These are phyloP conservation scores for Gobius niger DNA, from an alignment of 2,113 vertebrate species.

Conservation along the genomic window DNA sequence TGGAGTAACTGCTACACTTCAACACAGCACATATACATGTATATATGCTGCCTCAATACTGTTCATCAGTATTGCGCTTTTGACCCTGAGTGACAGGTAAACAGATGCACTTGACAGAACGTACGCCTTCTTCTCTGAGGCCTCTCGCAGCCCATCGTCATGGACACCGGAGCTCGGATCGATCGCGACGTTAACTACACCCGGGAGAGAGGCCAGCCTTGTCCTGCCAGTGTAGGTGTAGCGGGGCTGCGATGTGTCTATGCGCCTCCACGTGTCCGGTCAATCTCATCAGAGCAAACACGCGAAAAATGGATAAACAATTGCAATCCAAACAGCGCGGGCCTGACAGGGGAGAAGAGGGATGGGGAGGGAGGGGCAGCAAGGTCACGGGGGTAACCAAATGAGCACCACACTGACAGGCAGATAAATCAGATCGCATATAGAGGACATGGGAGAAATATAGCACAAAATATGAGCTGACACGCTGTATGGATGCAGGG, in stretches of 20 bases:
- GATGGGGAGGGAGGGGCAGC: constrained; percentile 29
- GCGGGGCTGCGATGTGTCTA: constrained; percentile 38
- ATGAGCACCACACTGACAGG: constrained; percentile 27
- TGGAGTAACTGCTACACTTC: too few species aligned
- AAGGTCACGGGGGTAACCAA: constrained; percentile 50
- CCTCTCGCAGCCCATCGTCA: constrained; percentile 61
- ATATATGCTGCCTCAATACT: constrained; percentile 13
- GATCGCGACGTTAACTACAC: constrained; percentile 71
- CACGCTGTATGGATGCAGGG: constrained; percentile 44
- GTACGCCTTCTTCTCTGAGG: constrained; percentile 44
- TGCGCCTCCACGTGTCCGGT: constrained; percentile 40
- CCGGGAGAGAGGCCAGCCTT: constrained; percentile 63
- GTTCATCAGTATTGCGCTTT: constrained; percentile 34
- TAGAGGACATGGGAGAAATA: constrained; percentile 8
- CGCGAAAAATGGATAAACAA: constrained; percentile 71
- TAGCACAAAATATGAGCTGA: constrained; percentile 38
- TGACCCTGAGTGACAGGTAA: constrained; percentile 23
- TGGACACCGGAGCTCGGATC: constrained; percentile 71
- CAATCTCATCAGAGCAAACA: constrained; percentile 70
- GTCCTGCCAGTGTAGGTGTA: constrained; percentile 62
- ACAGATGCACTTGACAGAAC: constrained; percentile 48
- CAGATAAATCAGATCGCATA: constrained; percentile 4
- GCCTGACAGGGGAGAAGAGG: constrained; percentile 39
- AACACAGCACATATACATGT: too few species aligned
- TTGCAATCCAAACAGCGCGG: constrained; percentile 64